Base-by-base conservation (phyloP, 2,113 vertebrate genomes). In the Rhea pennata region DNA sequence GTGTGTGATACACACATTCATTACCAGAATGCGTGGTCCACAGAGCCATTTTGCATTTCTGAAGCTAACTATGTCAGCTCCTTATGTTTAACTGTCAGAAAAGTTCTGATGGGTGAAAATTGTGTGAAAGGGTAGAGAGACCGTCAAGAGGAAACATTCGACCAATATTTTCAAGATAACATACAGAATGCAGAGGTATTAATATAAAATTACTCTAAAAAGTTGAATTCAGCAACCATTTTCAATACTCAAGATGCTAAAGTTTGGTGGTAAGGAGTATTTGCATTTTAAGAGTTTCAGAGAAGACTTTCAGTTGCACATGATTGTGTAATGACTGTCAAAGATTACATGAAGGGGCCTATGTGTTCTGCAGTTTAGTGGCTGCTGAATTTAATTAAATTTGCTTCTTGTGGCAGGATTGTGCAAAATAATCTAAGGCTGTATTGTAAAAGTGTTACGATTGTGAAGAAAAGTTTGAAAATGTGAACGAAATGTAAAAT, bases 141-240 rank as follows among this genome's bases (percentile, higher is more conserved):
- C 58, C 4, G 0, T 58, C 86, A 75, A 61, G 73, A 93, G 84
- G 66, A 84, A 76, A 87, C 81, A 42, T 24, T 65, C 3, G 0
- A 81, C 86, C 70, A 73, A 1, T 80, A 42, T 92, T 73, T 87
- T 84, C 94, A 89, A 71, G 86, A 64, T 78, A 84, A 88, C 14
- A 3, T 31, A 24, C 64, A 95, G 84, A 80, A 87, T 87, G 85
- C 81, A 88, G 90, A 94, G 66, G 11, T 92, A 42, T 78, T 89
- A 21, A 74, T 58, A 33, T 11, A 62, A 87, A 79, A 39, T 76
- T 2, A 23, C 71, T 79, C 62, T n/a, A 24, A 83, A 84, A 93
- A 93, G 75, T 85, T 91, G 94, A 96, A 96, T 95, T 94, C 96
- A 96, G 84, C 94, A 94, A 77, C 89, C 77, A 39, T 95, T 89